Percentiles rank a stretch among this genome's conserved stretches.
These are phyloP conservation scores for Lysandra bellargus DNA, from an alignment of 2,888 invertebrate genomes.

Conservation along the genomic window DNA sequence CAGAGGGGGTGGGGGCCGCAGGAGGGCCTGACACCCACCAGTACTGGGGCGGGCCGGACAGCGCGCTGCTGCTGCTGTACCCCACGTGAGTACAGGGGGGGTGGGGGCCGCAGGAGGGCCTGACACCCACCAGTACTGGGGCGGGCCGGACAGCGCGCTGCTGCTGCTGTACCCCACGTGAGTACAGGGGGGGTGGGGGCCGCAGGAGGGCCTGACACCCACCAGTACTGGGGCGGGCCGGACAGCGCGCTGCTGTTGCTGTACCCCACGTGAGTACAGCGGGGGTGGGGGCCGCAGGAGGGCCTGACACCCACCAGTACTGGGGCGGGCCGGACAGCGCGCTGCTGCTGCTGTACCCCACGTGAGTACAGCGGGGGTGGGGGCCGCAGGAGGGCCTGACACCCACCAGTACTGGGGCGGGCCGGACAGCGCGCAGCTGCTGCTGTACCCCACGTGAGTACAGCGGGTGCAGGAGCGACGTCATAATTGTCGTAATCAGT, in stretches of 20 bases:
- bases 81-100: too few relatives aligned
- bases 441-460: constrained; percentile 34
- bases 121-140: constrained; percentile 52
- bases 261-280: too few relatives aligned
- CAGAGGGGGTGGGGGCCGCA: too few relatives aligned
- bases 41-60: too few relatives aligned
- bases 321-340: too few relatives aligned
- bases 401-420: constrained; percentile 92
- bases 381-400: constrained; percentile 48
- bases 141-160: too few relatives aligned
- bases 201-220: constrained; percentile 62
- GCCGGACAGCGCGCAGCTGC: constrained; percentile 86
- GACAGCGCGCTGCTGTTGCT: constrained; percentile 84
- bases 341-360: too few relatives aligned
- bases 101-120: too few relatives aligned
- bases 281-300: too few relatives aligned
- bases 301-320: constrained; percentile 52
- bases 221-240: constrained; percentile 85
- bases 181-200: constrained; percentile 86
- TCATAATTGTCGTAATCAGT: constrained; percentile 47
- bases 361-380: constrained; percentile 85
- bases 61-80: too few relatives aligned
- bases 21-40: too few relatives aligned
- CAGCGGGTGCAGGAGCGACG: neutral
- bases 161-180: too few relatives aligned